Conservation (phyloP, 2,888 invertebrate species). For the Sminthurinus aureus region DNA sequence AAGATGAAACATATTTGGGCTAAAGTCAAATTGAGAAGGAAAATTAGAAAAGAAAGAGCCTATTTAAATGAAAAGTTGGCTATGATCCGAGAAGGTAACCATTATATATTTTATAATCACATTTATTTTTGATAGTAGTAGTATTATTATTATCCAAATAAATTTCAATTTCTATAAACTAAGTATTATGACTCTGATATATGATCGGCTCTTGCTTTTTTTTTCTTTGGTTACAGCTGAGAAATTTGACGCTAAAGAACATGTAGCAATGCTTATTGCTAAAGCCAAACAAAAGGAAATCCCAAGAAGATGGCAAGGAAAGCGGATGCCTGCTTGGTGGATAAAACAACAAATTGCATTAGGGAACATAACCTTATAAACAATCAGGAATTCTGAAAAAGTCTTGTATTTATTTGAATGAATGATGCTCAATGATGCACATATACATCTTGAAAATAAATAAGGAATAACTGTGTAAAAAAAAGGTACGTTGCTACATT, state of each 20-base stretch:
- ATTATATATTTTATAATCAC: too few relatives aligned
- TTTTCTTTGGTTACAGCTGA: too few relatives aligned
- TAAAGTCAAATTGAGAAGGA: constrained; percentile 73
- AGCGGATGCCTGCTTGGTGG: constrained; percentile 68
- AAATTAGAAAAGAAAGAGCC: constrained; percentile 76
- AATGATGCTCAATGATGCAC: too few relatives aligned
- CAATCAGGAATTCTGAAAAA: background rate
- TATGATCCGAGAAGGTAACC: constrained; percentile 73
- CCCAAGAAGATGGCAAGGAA: constrained; percentile 66
- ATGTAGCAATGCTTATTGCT: constrained; percentile 72
- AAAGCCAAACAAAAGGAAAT: constrained; percentile 71
- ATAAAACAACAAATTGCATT: constrained; percentile 26
- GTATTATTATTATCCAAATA: too few relatives aligned
- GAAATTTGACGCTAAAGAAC: constrained; percentile 77
- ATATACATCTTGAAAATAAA: too few relatives aligned
- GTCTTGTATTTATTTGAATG: too few relatives aligned
- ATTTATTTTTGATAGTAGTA: too few relatives aligned
- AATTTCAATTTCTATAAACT: too few relatives aligned
- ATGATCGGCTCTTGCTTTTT: too few relatives aligned
- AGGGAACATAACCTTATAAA: constrained; percentile 17
- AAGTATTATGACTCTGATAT: too few relatives aligned
- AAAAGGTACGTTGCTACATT: too few relatives aligned
- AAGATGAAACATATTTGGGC: constrained; percentile 80
- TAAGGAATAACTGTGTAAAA: too few relatives aligned
- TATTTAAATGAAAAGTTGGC: constrained; percentile 77